Conservation (phyloP, 2,797 vertebrate species). For the Antennarius maculatus region DNA sequence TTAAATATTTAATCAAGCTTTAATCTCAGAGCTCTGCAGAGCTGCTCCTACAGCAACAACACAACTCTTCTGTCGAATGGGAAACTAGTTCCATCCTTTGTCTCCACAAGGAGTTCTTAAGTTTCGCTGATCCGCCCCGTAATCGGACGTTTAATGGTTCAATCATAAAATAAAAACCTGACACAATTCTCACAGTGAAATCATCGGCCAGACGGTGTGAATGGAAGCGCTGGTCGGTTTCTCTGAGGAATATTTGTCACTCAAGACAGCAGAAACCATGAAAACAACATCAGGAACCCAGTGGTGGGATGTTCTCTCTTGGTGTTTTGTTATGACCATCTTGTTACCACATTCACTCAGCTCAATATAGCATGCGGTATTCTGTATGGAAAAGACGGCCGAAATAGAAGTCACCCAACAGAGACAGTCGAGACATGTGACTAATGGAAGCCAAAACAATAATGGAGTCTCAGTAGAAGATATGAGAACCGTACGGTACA, state of each 20-base stretch:
- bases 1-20: constrained; percentile 63
- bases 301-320: constrained; percentile 70
- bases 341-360: constrained; percentile 72
- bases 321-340: constrained; percentile 64
- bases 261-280: constrained; percentile 36
- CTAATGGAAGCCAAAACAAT: constrained; percentile 46
- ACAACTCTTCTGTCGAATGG: constrained; percentile 11
- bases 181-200: constrained; percentile 1
- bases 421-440: constrained; percentile 40
- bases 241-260: constrained; percentile 56
- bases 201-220: constrained; percentile 4
- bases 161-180: background rate
- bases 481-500: background rate
- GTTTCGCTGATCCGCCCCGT: background rate
- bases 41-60: constrained; percentile 29
- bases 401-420: constrained; percentile 60
- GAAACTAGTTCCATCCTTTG: background rate
- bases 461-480: constrained; percentile 30
- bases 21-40: constrained; percentile 31
- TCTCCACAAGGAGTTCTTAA: constrained; percentile 10
- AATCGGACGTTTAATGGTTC: background rate
- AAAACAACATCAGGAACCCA: constrained; percentile 75
- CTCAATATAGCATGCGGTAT: constrained; percentile 66
- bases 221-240: constrained; percentile 52
- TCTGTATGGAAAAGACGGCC: constrained; percentile 65